Evolutionary conservation across 2,888 invertebrate genomes (phyloP).

Genomic region (Epistrophe eligans): DNA sequence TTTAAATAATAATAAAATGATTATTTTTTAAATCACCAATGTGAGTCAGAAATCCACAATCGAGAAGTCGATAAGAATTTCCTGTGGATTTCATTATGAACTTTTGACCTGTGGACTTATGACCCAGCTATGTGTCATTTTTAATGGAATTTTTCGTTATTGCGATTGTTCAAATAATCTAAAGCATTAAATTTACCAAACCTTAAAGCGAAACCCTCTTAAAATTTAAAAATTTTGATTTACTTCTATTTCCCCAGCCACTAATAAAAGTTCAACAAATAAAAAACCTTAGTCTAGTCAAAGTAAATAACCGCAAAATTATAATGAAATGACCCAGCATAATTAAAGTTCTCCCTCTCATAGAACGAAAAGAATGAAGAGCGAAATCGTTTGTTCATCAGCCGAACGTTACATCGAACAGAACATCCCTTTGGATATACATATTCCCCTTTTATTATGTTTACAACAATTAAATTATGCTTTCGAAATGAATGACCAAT

Average conservation of each 20-base stretch:
- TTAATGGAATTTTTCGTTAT: too few species aligned
- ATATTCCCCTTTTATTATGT: neutral
- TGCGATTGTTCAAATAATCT: too few species aligned
- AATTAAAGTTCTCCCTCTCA: neutral
- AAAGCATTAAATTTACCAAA: too few species aligned
- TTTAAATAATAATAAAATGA: too few species aligned
- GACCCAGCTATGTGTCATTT: too few species aligned
- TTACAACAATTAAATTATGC: constrained; percentile 33
- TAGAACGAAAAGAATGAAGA: neutral
- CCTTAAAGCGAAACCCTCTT: neutral
- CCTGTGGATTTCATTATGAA: too few species aligned
- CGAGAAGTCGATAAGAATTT: too few species aligned
- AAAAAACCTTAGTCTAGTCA: constrained; percentile 8
- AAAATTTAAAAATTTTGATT: too few species aligned
- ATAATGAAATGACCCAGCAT: constrained; percentile 5
- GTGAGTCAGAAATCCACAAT: too few species aligned
- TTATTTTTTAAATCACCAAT: too few species aligned
- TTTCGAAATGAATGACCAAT: constrained; percentile 20
- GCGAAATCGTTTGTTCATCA: constrained; percentile 10
- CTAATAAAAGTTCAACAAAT: neutral
- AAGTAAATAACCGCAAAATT: constrained; percentile 19
- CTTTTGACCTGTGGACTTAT: too few species aligned
- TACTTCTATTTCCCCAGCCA: neutral
- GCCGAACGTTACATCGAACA: neutral
- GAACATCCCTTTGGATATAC: constrained; percentile 10